These are phyloP conservation scores for Chaetogeoica ovagalla DNA, from an alignment of 2,888 invertebrate species.

Conservation along the genomic window DNA sequence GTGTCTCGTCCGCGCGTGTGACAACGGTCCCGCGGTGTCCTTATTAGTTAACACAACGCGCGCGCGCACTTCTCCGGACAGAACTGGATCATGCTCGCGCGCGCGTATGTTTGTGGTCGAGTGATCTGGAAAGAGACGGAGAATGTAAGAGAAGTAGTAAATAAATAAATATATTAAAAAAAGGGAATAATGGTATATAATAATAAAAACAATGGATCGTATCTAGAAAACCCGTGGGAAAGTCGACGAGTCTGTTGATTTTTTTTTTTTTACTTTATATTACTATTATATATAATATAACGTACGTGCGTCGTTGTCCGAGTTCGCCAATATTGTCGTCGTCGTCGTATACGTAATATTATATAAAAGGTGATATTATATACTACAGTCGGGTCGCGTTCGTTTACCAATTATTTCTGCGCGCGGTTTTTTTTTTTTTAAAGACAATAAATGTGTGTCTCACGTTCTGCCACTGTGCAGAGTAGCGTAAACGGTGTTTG, in stretches of 20 bases:
- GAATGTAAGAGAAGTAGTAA: constrained; percentile 6
- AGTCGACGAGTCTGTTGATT: constrained; percentile 37
- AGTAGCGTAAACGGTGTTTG: too few relatives aligned
- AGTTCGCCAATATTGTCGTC: constrained; percentile 34
- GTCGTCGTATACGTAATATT: not conserved
- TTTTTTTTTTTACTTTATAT: constrained; percentile 18
- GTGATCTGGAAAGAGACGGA: constrained; percentile 19
- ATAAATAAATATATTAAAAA: not conserved
- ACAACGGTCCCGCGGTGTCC: constrained; percentile 26
- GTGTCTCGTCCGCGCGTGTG: constrained; percentile 22
- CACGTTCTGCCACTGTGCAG: not conserved
- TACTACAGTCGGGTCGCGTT: constrained; percentile 45
- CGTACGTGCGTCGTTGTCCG: constrained; percentile 15
- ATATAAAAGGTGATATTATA: not conserved
- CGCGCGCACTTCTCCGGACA: constrained; percentile 29
- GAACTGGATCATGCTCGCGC: constrained; percentile 34
- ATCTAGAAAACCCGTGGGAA: constrained; percentile 39
- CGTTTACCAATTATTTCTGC: constrained; percentile 48
- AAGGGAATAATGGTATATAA: not conserved
- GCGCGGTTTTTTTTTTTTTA: constrained; percentile 15
- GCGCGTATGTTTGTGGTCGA: not conserved
- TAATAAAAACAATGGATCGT: constrained; percentile 14
- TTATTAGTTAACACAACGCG: constrained; percentile 32
- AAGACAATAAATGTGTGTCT: not conserved
- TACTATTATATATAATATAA: not conserved